Conservation (phyloP, 2,888 invertebrate species). For the Ecliptopera silaceata region DNA sequence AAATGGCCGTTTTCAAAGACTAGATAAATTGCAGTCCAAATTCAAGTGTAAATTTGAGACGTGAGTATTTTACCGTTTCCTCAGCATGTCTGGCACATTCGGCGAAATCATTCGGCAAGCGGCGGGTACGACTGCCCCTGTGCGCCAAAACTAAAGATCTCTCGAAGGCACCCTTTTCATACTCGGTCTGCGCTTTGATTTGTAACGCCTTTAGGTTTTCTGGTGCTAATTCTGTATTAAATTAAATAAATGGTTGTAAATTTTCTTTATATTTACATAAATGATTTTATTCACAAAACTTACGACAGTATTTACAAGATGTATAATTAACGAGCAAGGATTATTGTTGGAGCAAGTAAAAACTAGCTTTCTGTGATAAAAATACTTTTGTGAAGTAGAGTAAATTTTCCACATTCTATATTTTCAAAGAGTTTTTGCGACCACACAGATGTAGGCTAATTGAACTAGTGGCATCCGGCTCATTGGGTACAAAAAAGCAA, state of each 20-base stretch:
- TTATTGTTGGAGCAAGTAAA: not conserved
- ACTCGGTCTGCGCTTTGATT: constrained; percentile 70
- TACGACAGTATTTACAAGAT: too few relatives aligned
- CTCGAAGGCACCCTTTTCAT: constrained; percentile 73
- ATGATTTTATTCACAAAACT: too few relatives aligned
- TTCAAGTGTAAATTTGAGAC: constrained; percentile 24
- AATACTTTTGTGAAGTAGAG: too few relatives aligned
- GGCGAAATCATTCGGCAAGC: constrained; percentile 64
- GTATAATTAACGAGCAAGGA: not conserved
- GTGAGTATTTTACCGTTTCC: constrained; percentile 58
- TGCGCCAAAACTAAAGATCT: constrained; percentile 64
- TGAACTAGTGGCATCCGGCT: not conserved
- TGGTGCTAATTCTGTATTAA: constrained; percentile 63
- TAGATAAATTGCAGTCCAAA: constrained; percentile 14
- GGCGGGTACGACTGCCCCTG: constrained; percentile 56
- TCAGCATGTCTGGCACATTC: constrained; percentile 70
- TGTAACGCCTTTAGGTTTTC: constrained; percentile 67
- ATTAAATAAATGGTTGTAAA: constrained; percentile 11
- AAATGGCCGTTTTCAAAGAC: constrained; percentile 1
- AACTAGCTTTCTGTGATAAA: too few relatives aligned
- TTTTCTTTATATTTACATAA: too few relatives aligned
- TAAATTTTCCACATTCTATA: too few relatives aligned
- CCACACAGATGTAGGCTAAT: not conserved
- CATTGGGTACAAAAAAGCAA: constrained; percentile 1
- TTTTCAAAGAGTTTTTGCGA: not conserved